These are phyloP conservation scores for Sandelia bainsii DNA, from an alignment of 2,797 vertebrate genomes.

Conservation along the genomic window DNA sequence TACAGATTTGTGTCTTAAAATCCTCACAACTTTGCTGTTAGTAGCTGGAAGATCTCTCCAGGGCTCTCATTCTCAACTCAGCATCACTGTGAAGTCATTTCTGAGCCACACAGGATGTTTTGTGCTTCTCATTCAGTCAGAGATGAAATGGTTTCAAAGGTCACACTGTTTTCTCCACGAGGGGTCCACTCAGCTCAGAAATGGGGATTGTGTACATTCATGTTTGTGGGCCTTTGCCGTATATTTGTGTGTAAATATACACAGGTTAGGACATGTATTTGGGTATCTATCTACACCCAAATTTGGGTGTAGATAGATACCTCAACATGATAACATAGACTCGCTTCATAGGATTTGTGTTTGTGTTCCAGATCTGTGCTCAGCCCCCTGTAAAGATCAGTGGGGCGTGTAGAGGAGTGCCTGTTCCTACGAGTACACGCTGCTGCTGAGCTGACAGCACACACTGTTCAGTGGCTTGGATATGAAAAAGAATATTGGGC, in stretches of 20 bases:
- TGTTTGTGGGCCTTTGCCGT: not conserved
- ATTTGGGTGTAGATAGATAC: slow-evolving; percentile 20
- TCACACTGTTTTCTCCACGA: slow-evolving; percentile 59
- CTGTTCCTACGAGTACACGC: slow-evolving; percentile 55
- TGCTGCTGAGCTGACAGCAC: slow-evolving; percentile 70
- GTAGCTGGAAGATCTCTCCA: slow-evolving; percentile 57
- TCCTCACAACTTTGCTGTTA: slow-evolving; percentile 45
- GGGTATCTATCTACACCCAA: not conserved
- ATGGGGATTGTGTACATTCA: not conserved
- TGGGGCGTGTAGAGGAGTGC: slow-evolving; percentile 62
- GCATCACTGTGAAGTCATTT: slow-evolving; percentile 69
- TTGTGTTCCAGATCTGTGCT: slow-evolving; percentile 57
- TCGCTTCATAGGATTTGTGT: slow-evolving; percentile 38
- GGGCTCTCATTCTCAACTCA: slow-evolving; percentile 60
- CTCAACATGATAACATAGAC: slow-evolving; percentile 38
- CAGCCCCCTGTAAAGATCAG: slow-evolving; percentile 69
- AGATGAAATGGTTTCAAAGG: slow-evolving; percentile 74
- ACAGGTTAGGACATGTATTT: slow-evolving; percentile 11
- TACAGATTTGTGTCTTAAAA: slow-evolving; percentile 30
- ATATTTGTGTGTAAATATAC: slow-evolving; percentile 14
- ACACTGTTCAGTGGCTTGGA: slow-evolving; percentile 65
- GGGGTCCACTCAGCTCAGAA: slow-evolving; percentile 26
- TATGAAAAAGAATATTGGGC: slow-evolving; percentile 66
- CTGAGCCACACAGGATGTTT: slow-evolving; percentile 70
- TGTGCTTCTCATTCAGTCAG: slow-evolving; percentile 58